Percentiles rank a stretch among this genome's conserved stretches.
Evolutionary conservation across 2,113 vertebrate genomes (phyloP).

Genomic region (Notiomystis cincta): DNA sequence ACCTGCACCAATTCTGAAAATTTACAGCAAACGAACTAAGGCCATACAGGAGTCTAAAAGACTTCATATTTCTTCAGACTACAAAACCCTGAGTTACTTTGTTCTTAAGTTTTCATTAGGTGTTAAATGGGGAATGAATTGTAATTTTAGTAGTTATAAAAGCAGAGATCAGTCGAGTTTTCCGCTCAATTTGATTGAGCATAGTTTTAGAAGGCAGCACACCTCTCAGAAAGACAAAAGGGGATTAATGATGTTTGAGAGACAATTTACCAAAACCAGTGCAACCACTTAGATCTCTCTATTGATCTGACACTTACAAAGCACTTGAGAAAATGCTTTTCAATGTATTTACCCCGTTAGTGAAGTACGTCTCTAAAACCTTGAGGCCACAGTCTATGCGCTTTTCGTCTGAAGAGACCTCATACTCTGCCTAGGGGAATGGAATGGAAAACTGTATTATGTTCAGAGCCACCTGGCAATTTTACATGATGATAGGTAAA

Average conservation of each 20-base stretch:
- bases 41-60: neutral
- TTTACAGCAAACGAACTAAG: neutral
- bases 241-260: neutral
- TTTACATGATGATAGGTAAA: neutral
- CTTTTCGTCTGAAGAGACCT: conserved; percentile 85
- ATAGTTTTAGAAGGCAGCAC: neutral
- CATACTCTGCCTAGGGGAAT: conserved; percentile 80
- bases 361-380: conserved; percentile 83
- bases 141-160: neutral
- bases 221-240: neutral
- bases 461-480: neutral
- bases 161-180: neutral
- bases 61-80: neutral
- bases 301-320: neutral
- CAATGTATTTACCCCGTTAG: conserved; percentile 78
- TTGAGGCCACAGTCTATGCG: conserved; percentile 78
- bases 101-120: neutral
- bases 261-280: neutral
- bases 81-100: neutral
- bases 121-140: neutral
- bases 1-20: neutral
- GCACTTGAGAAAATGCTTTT: neutral
- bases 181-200: neutral
- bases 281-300: neutral
- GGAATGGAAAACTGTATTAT: neutral